Evolutionary conservation across 2,888 invertebrate species (phyloP), one percentile per base, ranked within the genome.

Genomic region (Ypsolopha sequella): DNA sequence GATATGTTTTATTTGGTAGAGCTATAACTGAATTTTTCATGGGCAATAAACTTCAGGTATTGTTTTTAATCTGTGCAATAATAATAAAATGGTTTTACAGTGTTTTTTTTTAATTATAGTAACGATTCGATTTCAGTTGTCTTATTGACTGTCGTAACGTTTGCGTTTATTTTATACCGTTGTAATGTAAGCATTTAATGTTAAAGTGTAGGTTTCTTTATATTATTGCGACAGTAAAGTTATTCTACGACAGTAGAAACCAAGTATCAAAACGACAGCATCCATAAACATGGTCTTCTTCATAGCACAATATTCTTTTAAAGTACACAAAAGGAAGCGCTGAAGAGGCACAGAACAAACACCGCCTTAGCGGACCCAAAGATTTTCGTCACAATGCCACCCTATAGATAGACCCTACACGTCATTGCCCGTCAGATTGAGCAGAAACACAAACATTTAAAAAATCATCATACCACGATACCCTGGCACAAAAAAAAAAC

Each of bases 401-500:
- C 60, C 55, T 59, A 24, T n/a, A n/a, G n/a, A n/a, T n/a, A 62
- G 67, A 62, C 68, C 65, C 76, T 80, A 69, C 77, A 82, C 77
- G 80, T 81, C 81, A 79, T 61, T 68, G 68, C 66, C 61, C 75
- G 66, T 75, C 80, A 76, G 69, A 75, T 76, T 76, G 80, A 82
- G 78, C 79, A 80, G 82, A 82, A 82, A 82, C 66, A 75, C 70
- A 85, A 84, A 84, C 80, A 85, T 80, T 80, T 75, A 76, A 79
- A 80, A 80, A 68, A 78, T 80, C 80, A 82, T 84, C 82, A 80
- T 36, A 39, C 52, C 58, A 60, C 62, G 66, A 76, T 74, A 51
- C 44, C 36, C 44, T 36, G 24, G 41, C 7, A 65, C 62, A 62
- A 66, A 63, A 64, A 65, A 70, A 68, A 70, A 68, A 64, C 60